A percentile compares a stretch with the other conserved stretches of the same genome.
Conservation (phyloP, 2,888 invertebrate genomes). For the Agelastica alni region DNA sequence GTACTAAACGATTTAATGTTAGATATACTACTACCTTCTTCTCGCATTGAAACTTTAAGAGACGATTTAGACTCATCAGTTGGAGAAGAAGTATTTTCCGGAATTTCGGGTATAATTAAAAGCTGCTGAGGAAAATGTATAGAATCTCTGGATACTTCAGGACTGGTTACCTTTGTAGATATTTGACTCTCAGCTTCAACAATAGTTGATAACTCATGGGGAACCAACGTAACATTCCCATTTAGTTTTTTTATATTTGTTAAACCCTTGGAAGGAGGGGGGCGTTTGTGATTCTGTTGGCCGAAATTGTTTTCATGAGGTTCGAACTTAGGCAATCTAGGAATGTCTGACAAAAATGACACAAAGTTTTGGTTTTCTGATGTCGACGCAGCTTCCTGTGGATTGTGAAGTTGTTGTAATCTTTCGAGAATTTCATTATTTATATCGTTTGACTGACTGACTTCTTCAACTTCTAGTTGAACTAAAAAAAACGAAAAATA, state of each 20-base stretch:
- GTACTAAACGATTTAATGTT: slow-evolving; percentile 2
- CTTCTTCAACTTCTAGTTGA: background rate
- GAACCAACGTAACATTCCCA: slow-evolving; percentile 44
- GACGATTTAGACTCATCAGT: background rate
- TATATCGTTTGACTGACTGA: slow-evolving; percentile 1
- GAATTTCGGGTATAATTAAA: slow-evolving; percentile 10
- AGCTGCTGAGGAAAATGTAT: background rate
- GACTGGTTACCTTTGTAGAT: slow-evolving; percentile 40
- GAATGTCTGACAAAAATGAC: slow-evolving; percentile 52
- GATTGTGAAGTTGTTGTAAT: slow-evolving; percentile 28
- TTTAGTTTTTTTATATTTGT: slow-evolving; percentile 44
- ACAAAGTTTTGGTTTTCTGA: slow-evolving; percentile 38
- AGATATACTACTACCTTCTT: background rate
- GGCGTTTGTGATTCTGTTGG: slow-evolving; percentile 41
- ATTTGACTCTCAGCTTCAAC: slow-evolving; percentile 52
- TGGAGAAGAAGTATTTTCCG: background rate
- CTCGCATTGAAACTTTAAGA: background rate
- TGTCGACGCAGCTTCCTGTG: slow-evolving; percentile 6
- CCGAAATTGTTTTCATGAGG: slow-evolving; percentile 23
- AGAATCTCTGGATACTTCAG: slow-evolving; percentile 28
- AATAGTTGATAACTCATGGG: slow-evolving; percentile 56
- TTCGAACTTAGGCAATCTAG: slow-evolving; percentile 51
- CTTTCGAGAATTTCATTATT: slow-evolving; percentile 35
- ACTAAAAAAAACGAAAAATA: background rate
- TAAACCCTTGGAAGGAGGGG: slow-evolving; percentile 52